Percentiles rank a stretch among this genome's conserved stretches.
Conservation (phyloP, 2,888 invertebrate genomes). For the Leucoptera coffeella region DNA sequence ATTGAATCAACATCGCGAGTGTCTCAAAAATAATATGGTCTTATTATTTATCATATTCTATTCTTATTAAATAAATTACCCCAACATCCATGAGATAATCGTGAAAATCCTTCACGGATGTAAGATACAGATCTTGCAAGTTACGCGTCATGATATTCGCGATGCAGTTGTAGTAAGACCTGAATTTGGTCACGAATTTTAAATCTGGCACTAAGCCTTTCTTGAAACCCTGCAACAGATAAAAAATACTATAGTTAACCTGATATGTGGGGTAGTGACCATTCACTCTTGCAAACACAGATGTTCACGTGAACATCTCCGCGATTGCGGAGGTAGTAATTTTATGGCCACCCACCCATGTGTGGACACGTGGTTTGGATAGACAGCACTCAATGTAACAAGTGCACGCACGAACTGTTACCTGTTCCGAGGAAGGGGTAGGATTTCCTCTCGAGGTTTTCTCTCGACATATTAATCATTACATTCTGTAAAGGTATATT, state of each 20-base stretch:
- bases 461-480: too few relatives aligned
- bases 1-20: too few relatives aligned
- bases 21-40: too few relatives aligned
- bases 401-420: too few relatives aligned
- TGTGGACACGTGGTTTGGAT: conserved; percentile 31
- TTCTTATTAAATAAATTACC: too few relatives aligned
- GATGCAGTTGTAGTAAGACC: conserved; percentile 77
- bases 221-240: conserved; percentile 51
- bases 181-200: conserved; percentile 58
- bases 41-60: too few relatives aligned
- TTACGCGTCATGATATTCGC: conserved; percentile 85
- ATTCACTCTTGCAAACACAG: too few relatives aligned
- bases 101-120: conserved; percentile 73
- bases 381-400: too few relatives aligned
- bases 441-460: too few relatives aligned
- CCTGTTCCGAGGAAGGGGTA: too few relatives aligned
- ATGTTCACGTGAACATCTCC: too few relatives aligned
- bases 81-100: conserved; percentile 70
- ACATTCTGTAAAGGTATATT: too few relatives aligned
- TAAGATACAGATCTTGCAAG: conserved; percentile 71
- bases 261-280: neutral
- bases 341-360: conserved; percentile 63
- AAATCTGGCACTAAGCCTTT: conserved; percentile 63
- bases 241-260: neutral
- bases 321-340: neutral